phyloP scores from a whole-genome alignment of 1,140 invertebrate species.

The Lasioglossum albipes region DNA sequence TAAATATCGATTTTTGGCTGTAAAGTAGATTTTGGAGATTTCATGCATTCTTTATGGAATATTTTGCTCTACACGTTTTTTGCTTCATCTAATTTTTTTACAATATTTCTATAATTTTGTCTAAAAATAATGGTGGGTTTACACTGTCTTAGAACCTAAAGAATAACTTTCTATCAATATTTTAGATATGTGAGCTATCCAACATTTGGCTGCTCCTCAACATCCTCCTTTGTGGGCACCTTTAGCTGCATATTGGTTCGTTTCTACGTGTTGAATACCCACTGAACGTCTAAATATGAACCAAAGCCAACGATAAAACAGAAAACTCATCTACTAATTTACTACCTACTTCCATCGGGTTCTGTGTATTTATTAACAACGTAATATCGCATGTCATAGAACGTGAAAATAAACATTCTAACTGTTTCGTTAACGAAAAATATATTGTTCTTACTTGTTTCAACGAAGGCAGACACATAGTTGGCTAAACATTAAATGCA shows the following conservation, averaged over 20 bases:
- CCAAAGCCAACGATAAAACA: slow-evolving; percentile 40
- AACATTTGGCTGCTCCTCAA: no score
- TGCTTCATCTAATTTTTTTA: no score
- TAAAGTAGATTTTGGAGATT: no score
- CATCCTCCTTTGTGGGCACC: not conserved
- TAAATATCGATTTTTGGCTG: no score
- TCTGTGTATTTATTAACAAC: slow-evolving; percentile 35
- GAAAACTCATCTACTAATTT: slow-evolving; percentile 39
- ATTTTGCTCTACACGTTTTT: no score
- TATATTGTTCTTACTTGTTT: slow-evolving; percentile 64
- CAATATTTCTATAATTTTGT: no score
- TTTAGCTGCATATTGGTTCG: slow-evolving; percentile 10
- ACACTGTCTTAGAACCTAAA: no score
- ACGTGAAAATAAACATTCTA: slow-evolving; percentile 28
- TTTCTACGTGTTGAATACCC: slow-evolving; percentile 50
- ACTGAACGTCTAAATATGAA: slow-evolving; percentile 50
- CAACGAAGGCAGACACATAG: slow-evolving; percentile 63
- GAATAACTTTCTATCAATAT: no score
- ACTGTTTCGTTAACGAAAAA: slow-evolving; percentile 52
- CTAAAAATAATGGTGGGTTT: no score
- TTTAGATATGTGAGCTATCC: no score
- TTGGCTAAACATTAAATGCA: slow-evolving; percentile 67
- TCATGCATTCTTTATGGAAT: no score
- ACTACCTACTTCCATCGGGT: slow-evolving; percentile 48
- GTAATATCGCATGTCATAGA: slow-evolving; percentile 43